Evolutionary conservation across 2,888 invertebrate genomes (phyloP).

Genomic region (Dolomedes plantarius): DNA sequence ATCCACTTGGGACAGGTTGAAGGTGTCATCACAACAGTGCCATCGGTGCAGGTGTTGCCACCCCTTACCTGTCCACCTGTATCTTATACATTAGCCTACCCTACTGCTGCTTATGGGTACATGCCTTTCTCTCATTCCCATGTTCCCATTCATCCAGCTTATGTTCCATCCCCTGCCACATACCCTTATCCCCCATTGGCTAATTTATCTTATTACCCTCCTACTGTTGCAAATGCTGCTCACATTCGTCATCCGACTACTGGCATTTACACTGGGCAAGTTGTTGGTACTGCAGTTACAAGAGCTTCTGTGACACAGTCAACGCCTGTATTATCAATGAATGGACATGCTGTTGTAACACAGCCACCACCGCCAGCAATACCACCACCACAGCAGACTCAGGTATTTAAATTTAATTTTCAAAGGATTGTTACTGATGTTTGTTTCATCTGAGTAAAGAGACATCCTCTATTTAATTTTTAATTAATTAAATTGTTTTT

Average conservation of each 20-base stretch:
- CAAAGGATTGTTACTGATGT: no score
- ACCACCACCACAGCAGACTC: slow-evolving; percentile 72
- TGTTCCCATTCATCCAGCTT: slow-evolving; percentile 71
- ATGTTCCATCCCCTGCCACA: slow-evolving; percentile 61
- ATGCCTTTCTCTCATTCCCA: slow-evolving; percentile 70
- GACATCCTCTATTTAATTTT: no score
- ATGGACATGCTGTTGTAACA: slow-evolving; percentile 59
- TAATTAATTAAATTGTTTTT: no score
- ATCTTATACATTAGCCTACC: slow-evolving; percentile 61
- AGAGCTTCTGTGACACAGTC: slow-evolving; percentile 65
- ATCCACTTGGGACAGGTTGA: slow-evolving; percentile 65
- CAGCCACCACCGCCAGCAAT: slow-evolving; percentile 64
- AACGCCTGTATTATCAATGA: slow-evolving; percentile 63
- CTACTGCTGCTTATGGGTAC: slow-evolving; percentile 69
- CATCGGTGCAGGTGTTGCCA: slow-evolving; percentile 71
- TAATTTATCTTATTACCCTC: slow-evolving; percentile 67
- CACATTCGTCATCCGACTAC: slow-evolving; percentile 62
- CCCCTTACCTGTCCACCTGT: slow-evolving; percentile 68
- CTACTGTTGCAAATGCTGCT: slow-evolving; percentile 62
- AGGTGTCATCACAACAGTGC: slow-evolving; percentile 68
- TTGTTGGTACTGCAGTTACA: slow-evolving; percentile 63
- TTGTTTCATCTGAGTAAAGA: slow-evolving; percentile 15
- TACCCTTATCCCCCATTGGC: slow-evolving; percentile 66
- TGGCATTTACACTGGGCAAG: slow-evolving; percentile 53
- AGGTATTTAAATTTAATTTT: no score